Percentiles rank a stretch among this genome's conserved stretches.
phyloP scores from a whole-genome alignment of 2,888 invertebrate species.

The Mythimna impura region DNA sequence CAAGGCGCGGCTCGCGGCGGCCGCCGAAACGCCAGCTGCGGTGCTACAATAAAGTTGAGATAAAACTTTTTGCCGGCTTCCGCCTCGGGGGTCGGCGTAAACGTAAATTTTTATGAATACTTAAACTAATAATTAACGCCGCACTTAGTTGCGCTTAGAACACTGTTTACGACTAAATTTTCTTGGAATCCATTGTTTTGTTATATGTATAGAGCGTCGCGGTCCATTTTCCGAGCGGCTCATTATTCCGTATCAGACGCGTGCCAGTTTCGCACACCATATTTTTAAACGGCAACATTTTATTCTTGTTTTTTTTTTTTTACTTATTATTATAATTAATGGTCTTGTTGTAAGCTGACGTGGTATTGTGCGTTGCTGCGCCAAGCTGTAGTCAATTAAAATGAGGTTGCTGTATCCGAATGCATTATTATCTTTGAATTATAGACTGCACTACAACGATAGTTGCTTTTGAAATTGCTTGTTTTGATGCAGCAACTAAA shows the following conservation, averaged over 20 bases:
- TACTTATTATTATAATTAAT: slow-evolving; percentile 82
- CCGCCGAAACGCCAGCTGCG: slow-evolving; percentile 77
- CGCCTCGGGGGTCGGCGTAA: slow-evolving; percentile 71
- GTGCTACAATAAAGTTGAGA: slow-evolving; percentile 74
- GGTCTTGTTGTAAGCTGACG: slow-evolving; percentile 71
- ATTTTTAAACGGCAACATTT: slow-evolving; percentile 77
- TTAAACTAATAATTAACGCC: slow-evolving; percentile 86
- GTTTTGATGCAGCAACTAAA: slow-evolving; percentile 16
- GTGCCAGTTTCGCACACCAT: slow-evolving; percentile 74
- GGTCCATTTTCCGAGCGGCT: slow-evolving; percentile 77
- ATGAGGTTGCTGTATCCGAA: slow-evolving; percentile 28
- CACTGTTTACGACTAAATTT: slow-evolving; percentile 82
- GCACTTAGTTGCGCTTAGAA: slow-evolving; percentile 82
- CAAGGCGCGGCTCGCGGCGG: slow-evolving; percentile 56
- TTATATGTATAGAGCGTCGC: slow-evolving; percentile 76
- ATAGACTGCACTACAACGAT: slow-evolving; percentile 42
- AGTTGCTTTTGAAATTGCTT: slow-evolving; percentile 7
- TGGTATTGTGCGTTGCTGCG: slow-evolving; percentile 48
- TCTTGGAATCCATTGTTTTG: slow-evolving; percentile 81
- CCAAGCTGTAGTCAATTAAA: slow-evolving; percentile 50
- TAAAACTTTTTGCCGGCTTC: slow-evolving; percentile 74
- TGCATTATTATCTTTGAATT: slow-evolving; percentile 41
- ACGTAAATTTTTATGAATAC: slow-evolving; percentile 82
- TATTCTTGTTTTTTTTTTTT: slow-evolving; percentile 72
- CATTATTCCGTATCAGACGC: slow-evolving; percentile 80